Evolutionary conservation across 2,888 invertebrate genomes (phyloP), one percentile per base, ranked within the genome.

Genomic region (Synergus japonicus): DNA sequence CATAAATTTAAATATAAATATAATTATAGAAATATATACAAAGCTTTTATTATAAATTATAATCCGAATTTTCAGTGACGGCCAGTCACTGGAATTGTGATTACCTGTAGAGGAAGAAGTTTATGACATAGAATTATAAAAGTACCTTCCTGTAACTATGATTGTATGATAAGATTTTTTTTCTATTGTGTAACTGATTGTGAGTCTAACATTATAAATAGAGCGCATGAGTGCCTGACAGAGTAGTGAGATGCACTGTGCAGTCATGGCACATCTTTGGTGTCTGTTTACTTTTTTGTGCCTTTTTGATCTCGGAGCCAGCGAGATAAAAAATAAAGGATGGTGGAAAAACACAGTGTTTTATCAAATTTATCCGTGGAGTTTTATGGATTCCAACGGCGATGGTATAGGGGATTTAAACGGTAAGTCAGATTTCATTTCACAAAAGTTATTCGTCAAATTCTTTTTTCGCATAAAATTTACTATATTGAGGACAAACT

Each of bases 301-400:
- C 43, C 76, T 84, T 65, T 65, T 84, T 18, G 83, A 84, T 44
- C 13, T 85, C 10, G 81, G 83, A 4, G 66, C 83, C 29, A 86
- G 86, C 18, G 84, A 87, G 78, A 90, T 91, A 8, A 77, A 78
- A 10, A 82, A 91, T 63, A 82, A 82, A 73, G 90, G 89, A 81
- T 91, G 91, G 91, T 91, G 90, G 90, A 86, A 83, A n/a, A 85
- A 89, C 43, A 86, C 88, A 2, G 84, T 90, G 1, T 90, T 91
- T 76, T 91, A 91, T 81, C 91, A 91, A 83, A 86, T 91, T 79
- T 91, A 91, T 46, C 91, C 91, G 0, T 81, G 89, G 10, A 91
- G 91, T 85, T 89, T 91, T 67, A 89, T 78, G 87, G 91, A 91
- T 78, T 80, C 83, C 18, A 73, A 91, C 76, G 79, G 77, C 18